Conservation (phyloP, 2,888 invertebrate genomes). For the Tetanocera ferruginea region DNA sequence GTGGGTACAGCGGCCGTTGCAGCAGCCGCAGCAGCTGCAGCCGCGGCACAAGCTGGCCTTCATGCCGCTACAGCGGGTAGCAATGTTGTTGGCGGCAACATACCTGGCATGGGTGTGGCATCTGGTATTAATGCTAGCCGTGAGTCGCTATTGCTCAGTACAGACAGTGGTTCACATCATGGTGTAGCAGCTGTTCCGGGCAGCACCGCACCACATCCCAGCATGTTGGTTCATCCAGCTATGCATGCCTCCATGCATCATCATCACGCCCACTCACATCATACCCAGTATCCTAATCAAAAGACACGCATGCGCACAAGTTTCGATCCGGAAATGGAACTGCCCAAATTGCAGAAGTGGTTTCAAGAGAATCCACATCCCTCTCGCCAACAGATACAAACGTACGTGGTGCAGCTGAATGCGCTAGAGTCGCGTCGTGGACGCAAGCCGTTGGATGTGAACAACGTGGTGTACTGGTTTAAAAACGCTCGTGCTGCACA, state of each 20-base stretch:
- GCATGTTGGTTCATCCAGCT: constrained; percentile 77
- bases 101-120: constrained; percentile 47
- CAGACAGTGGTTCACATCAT: constrained; percentile 51
- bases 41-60: constrained; percentile 68
- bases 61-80: constrained; percentile 57
- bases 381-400: constrained; percentile 94
- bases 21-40: constrained; percentile 71
- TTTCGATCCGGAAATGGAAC: constrained; percentile 95
- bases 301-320: constrained; percentile 96
- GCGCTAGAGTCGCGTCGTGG: constrained; percentile 91
- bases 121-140: constrained; percentile 54
- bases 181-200: constrained; percentile 49
- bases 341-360: constrained; percentile 97
- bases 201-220: constrained; percentile 53
- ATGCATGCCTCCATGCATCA: constrained; percentile 72
- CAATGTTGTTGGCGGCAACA: constrained; percentile 40
- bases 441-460: constrained; percentile 93
- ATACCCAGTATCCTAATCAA: constrained; percentile 75
- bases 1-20: constrained; percentile 69
- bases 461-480: constrained; percentile 98
- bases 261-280: constrained; percentile 73
- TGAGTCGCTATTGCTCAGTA: constrained; percentile 61
- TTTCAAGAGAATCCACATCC: constrained; percentile 98
- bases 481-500: constrained; percentile 97
- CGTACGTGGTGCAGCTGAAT: constrained; percentile 95